A percentile compares a stretch with the other conserved stretches of the same genome.
phyloP scores from a whole-genome alignment of 2,888 invertebrate species.

The Himalopsyche anomala region DNA sequence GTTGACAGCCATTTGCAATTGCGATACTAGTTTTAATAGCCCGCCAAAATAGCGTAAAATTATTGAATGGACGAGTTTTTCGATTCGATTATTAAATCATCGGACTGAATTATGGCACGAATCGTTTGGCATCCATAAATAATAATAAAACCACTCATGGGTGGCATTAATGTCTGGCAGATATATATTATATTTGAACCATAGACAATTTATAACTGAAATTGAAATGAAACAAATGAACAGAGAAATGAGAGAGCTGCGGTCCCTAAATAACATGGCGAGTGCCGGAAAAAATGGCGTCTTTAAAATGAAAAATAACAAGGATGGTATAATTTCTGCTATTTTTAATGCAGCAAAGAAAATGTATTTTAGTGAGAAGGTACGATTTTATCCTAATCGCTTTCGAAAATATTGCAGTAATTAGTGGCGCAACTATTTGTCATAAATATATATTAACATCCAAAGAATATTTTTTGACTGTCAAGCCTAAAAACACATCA shows the following conservation, averaged over 20 bases:
- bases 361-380: no score
- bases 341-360: no score
- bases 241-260: constrained; percentile 6
- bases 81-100: constrained; percentile 38
- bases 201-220: not conserved
- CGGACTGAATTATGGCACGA: constrained; percentile 19
- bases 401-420: no score
- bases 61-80: constrained; percentile 19
- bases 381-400: no score
- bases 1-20: constrained; percentile 50
- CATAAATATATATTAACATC: no score
- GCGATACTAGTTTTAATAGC: constrained; percentile 33
- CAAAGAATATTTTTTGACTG: no score
- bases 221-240: not conserved
- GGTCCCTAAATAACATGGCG: not conserved
- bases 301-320: not conserved
- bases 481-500: no score
- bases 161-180: not conserved
- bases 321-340: no score
- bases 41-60: not conserved
- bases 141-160: constrained; percentile 38
- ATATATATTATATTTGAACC: constrained; percentile 4
- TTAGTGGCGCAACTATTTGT: no score
- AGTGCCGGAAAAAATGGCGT: not conserved
- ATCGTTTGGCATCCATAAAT: constrained; percentile 34